Evolutionary conservation across 2,797 vertebrate species (phyloP).

Genomic region (Vireo griseus): DNA sequence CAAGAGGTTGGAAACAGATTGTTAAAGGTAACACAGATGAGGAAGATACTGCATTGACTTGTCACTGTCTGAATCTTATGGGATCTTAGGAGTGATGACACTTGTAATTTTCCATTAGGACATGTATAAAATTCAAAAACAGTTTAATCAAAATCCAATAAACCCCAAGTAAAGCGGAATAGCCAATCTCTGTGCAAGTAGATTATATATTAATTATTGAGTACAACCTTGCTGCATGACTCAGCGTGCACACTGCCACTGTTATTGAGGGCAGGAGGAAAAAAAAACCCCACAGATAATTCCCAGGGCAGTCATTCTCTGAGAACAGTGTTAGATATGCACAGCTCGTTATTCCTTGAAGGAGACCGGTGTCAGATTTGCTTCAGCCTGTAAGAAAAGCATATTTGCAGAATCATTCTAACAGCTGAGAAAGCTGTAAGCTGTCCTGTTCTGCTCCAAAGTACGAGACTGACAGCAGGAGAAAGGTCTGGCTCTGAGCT

Average conservation of each 20-base stretch:
- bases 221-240: conserved; percentile 29
- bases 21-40: neutral
- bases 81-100: neutral
- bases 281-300: neutral
- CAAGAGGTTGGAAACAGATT: neutral
- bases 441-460: neutral
- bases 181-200: neutral
- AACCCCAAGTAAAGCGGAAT: neutral
- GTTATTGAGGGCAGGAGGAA: neutral
- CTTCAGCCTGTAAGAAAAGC: conserved; percentile 2
- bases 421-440: neutral
- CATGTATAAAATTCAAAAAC: neutral
- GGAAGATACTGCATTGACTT: neutral
- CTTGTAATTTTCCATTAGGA: neutral
- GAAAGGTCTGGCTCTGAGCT: neutral
- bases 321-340: conserved; percentile 12
- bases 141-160: conserved; percentile 20
- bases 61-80: neutral
- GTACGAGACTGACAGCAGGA: neutral
- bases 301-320: conserved; percentile 27
- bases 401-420: neutral
- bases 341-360: conserved; percentile 45
- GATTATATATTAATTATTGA: conserved; percentile 45
- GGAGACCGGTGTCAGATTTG: conserved; percentile 8
- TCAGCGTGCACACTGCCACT: neutral